Base-by-base conservation (phyloP, 2,797 vertebrate genomes). In the Austrolebias charrua region DNA sequence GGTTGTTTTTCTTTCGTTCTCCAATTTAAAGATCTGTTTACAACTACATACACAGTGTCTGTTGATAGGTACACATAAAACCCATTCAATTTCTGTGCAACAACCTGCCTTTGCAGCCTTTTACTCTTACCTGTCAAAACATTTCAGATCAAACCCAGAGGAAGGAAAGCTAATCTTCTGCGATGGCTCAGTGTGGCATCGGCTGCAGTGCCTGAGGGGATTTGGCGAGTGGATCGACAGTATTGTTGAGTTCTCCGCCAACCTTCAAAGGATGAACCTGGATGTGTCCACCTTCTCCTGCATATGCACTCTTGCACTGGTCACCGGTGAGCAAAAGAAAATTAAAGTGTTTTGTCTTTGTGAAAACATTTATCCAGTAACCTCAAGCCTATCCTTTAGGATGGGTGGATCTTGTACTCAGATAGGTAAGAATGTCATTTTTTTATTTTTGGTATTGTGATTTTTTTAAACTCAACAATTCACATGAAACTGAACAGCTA, bases 141-240 rank as follows among this genome's bases (percentile, higher is more conserved):
- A 79, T 84, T 91, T 72, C 92, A 98, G 97, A 84, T 99, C 97
- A 70, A 95, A 94, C 76, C 95, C 95, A 0, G 93, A 93, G 83
- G 96, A 98, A 77, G 95, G 96, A 75, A 96, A 96, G 87, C 93
- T 99, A 67, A 93, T 98, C 73, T 99, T 99, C 93, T 99, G 97
- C 85, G 97, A 95, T 19, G 97, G 96, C 60, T 94, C 96, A 13
- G 96, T 97, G 81, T 91, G 97, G 89, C 95, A 96, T 91, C 93
- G 95, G 90, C 75, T 96, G 76, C 97, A 97, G 91, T 98, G 96
- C 46, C 92, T 96, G 63, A 94, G 97, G 5, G 97, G 97, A 64
- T 99, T 99, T 11, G 97, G 97, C 45, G 96, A 97, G 83, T 99
- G 97, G 97, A 96, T 99, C 56, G 96, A 98, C 86, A 94, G 94